phyloP scores from a whole-genome alignment of 1,140 invertebrate species.

The Spodoptera litura region DNA sequence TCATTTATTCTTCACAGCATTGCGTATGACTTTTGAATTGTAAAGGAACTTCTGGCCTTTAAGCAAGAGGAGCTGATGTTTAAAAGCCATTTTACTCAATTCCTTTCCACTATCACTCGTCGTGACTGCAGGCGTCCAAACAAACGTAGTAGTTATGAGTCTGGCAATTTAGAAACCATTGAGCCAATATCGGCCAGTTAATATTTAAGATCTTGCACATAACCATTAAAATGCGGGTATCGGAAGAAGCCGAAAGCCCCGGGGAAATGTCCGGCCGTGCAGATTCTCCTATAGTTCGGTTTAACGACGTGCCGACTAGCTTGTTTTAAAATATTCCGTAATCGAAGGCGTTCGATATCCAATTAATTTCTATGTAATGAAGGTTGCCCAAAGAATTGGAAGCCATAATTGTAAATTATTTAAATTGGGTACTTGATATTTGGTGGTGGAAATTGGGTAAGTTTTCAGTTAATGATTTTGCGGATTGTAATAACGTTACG shows the following conservation, averaged over 20 bases:
- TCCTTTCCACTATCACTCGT: not conserved
- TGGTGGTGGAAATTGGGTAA: not conserved
- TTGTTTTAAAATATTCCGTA: conserved; percentile 12
- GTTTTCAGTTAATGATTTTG: no score
- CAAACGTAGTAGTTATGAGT: conserved; percentile 3
- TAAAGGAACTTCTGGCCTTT: conserved; percentile 4
- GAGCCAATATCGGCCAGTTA: conserved; percentile 11
- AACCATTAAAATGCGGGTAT: conserved; percentile 34
- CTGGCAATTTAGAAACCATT: conserved; percentile 27
- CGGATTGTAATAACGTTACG: no score
- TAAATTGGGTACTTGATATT: conserved; percentile 2
- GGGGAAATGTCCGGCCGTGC: conserved; percentile 8
- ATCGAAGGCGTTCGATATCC: not conserved
- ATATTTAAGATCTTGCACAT: conserved; percentile 45
- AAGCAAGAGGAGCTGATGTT: not conserved
- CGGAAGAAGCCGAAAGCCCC: not conserved
- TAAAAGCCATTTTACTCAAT: conserved; percentile 22
- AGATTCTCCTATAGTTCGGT: conserved; percentile 2
- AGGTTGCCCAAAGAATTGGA: not conserved
- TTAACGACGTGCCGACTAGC: not conserved
- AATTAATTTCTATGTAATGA: conserved; percentile 5
- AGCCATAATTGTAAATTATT: not conserved
- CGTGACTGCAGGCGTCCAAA: conserved; percentile 3
- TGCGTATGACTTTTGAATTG: conserved; percentile 16
- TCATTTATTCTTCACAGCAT: not conserved